Conservation (phyloP, 2,888 invertebrate species). For the Mechanitis mazaeus region DNA sequence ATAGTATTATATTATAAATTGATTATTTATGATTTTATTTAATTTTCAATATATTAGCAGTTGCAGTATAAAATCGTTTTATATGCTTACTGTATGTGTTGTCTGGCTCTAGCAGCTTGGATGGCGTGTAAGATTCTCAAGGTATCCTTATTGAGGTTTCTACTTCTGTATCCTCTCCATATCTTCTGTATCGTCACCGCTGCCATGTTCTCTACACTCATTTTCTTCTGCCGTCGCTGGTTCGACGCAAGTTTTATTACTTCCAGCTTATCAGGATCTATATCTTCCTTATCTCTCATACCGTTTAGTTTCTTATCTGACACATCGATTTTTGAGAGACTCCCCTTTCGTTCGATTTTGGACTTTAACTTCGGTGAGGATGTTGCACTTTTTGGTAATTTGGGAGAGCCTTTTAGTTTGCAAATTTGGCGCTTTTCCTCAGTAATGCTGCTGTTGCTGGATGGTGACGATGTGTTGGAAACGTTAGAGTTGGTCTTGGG, state of each 20-base stretch:
- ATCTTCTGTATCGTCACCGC: constrained; percentile 89
- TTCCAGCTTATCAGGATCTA: constrained; percentile 55
- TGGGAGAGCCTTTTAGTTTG: constrained; percentile 61
- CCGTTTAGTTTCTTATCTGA: constrained; percentile 54
- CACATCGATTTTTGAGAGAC: constrained; percentile 46
- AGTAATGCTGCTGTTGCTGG: constrained; percentile 57
- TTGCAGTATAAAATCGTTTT: not conserved
- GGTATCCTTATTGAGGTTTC: constrained; percentile 83
- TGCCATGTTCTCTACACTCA: constrained; percentile 68
- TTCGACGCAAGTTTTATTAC: constrained; percentile 61
- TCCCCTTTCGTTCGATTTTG: constrained; percentile 65
- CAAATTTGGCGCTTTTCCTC: constrained; percentile 47
- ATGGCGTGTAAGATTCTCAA: constrained; percentile 80
- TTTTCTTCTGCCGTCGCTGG: constrained; percentile 61
- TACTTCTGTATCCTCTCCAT: constrained; percentile 89
- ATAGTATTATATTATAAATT: too few species aligned
- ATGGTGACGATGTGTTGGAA: constrained; percentile 51
- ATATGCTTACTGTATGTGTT: constrained; percentile 85
- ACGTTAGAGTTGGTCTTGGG: constrained; percentile 46
- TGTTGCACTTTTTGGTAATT: constrained; percentile 64
- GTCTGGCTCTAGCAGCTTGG: constrained; percentile 85
- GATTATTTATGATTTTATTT: too few species aligned
- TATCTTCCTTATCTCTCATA: constrained; percentile 41
- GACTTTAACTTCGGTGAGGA: constrained; percentile 66
- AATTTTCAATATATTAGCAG: not conserved